Evolutionary conservation across 2,888 invertebrate species (phyloP), one percentile per base, ranked within the genome.

Genomic region (Tinea trinotella): DNA sequence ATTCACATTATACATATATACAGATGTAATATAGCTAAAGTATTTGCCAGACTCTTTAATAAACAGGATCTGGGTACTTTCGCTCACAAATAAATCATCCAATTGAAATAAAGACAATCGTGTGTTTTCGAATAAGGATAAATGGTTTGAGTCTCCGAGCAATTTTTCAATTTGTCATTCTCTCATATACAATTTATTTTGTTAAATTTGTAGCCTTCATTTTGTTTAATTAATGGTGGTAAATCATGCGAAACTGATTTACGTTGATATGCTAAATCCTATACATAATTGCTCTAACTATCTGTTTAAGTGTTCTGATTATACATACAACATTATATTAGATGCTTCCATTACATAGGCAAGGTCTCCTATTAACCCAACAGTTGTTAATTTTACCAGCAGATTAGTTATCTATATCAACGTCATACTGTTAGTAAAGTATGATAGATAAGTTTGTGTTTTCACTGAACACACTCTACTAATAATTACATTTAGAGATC

Each of bases 61-160:
- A 19, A 50, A 50, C 50, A 50, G 50, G 50, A 50, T 50, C 50
- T 50, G 50, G 50, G 50, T 50, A 48, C 24, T 50, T 24, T 22
- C 24, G 15, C 20, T 12, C 12, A 24, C 50, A 18, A 50, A 50
- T 50, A 24, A 50, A 24, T 50, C 22, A 50, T 24, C 24, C 22
- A 50, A 50, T 50, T 50, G 50, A 50, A 50, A 50, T 50, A 50
- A 50, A 20, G 13, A 50, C 50, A 24, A 24, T 50, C 22, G 24
- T 15, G 9, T 50, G 24, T 50, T 50, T 13, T 13, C 22, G 24
- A 15, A 50, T 50, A 50, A 50, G 24, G 24, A 50, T 50, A 50
- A 50, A 50, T 50, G 22, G 50, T 7, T 24, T 50, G 24, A 13
- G 12, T 50, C 17, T 18, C 24, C 24, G 15, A 12, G 7, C 50